Evolutionary conservation across 2,113 vertebrate species (phyloP).

Genomic region (Nyctereutes procyonoides): DNA sequence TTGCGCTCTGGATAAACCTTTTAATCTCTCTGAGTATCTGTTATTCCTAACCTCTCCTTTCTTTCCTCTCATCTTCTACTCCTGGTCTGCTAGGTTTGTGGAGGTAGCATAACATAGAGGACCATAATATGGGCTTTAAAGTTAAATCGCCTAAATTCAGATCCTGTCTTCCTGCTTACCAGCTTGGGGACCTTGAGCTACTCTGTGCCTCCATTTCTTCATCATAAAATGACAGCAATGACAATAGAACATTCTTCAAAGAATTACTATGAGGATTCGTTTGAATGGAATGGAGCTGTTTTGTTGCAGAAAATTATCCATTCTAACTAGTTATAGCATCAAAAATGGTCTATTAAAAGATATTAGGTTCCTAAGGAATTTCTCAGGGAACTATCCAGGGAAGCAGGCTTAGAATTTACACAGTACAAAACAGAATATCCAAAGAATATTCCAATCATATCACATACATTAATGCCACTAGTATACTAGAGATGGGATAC

Average conservation of each 20-base stretch:
- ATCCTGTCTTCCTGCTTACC: neutral
- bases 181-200: neutral
- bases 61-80: neutral
- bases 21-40: neutral
- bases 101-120: neutral
- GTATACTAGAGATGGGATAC: too few species aligned
- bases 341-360: neutral
- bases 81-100: neutral
- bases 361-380: neutral
- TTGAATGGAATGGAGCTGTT: neutral
- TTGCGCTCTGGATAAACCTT: neutral
- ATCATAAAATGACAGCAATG: neutral
- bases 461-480: too few species aligned
- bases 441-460: neutral
- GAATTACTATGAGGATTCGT: neutral
- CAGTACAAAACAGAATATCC: neutral
- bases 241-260: neutral
- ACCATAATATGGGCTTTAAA: neutral
- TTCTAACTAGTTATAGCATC: neutral
- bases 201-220: neutral
- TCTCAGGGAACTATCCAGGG: neutral
- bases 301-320: neutral
- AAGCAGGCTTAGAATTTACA: neutral
- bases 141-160: neutral
- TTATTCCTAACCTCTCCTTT: neutral